phyloP scores from a whole-genome alignment of 2,113 vertebrate genomes.

The Marmota monax region DNA sequence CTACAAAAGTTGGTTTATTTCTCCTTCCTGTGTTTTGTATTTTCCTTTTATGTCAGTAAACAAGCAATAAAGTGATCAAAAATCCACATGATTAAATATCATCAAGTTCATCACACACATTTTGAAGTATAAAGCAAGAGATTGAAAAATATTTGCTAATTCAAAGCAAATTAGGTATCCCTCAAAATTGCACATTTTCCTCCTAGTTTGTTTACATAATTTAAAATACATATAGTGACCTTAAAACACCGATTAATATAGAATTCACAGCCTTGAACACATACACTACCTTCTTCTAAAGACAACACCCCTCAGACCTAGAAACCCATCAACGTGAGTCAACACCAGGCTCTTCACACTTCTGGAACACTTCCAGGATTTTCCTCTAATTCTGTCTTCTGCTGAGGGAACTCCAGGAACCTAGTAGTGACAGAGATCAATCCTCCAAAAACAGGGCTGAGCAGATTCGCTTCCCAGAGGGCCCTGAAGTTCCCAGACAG shows the following conservation, averaged over 20 bases:
- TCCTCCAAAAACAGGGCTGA: not conserved
- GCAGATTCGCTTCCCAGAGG: not conserved
- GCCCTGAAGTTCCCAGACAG: not conserved
- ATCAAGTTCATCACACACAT: conserved; percentile 28
- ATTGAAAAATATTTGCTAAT: conserved; percentile 16
- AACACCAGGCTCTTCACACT: no score
- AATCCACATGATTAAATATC: conserved; percentile 66
- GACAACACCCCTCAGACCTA: not conserved
- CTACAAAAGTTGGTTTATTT: conserved; percentile 82
- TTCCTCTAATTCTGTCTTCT: conserved; percentile 30
- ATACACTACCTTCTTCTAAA: not conserved
- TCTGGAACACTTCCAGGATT: not conserved
- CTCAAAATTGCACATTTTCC: conserved; percentile 47
- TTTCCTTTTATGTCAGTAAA: conserved; percentile 65
- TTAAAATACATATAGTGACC: conserved; percentile 63
- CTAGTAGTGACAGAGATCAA: fast-evolving
- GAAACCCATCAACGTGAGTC: not conserved
- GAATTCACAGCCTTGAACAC: conserved; percentile 40
- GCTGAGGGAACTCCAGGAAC: conserved; percentile 41
- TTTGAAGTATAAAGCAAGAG: conserved; percentile 49
- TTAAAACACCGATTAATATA: not conserved
- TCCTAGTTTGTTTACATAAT: conserved; percentile 45
- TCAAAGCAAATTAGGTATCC: conserved; percentile 31
- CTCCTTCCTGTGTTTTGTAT: conserved; percentile 51
- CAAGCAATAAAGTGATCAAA: not conserved